phyloP scores from a whole-genome alignment of 2,888 invertebrate species.

The Drosophila borborema region DNA sequence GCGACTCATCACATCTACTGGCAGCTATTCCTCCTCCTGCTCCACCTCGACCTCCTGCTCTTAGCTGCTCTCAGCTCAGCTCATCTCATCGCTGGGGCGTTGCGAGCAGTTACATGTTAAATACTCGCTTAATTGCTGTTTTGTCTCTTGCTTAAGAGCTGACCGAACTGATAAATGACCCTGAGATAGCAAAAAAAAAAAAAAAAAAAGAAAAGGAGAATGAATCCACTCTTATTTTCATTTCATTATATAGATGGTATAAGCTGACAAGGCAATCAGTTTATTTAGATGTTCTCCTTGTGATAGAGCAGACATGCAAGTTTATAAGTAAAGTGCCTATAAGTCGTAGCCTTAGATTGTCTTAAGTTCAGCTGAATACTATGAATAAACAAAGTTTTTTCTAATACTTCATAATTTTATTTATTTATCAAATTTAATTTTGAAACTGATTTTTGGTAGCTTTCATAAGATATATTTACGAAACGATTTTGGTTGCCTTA shows the following conservation, averaged over 20 bases:
- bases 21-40: background rate
- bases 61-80: background rate
- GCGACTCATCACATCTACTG: conserved; percentile 36
- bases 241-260: background rate
- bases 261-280: background rate
- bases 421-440: no score
- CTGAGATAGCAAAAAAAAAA: conserved; percentile 15
- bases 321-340: background rate
- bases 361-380: no score
- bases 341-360: background rate
- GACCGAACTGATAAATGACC: conserved; percentile 59
- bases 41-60: no score
- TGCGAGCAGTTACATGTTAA: conserved; percentile 71
- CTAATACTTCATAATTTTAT: no score
- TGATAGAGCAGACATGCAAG: background rate
- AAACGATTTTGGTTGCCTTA: background rate
- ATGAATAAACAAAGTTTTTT: no score
- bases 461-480: no score
- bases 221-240: background rate
- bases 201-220: no score
- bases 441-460: no score
- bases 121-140: conserved; percentile 66
- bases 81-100: conserved; percentile 65
- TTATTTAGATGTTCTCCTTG: background rate
- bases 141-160: conserved; percentile 55